These are phyloP conservation scores for Brachionus plicatilis DNA, from an alignment of 1,140 invertebrate species.

Conservation along the genomic window DNA sequence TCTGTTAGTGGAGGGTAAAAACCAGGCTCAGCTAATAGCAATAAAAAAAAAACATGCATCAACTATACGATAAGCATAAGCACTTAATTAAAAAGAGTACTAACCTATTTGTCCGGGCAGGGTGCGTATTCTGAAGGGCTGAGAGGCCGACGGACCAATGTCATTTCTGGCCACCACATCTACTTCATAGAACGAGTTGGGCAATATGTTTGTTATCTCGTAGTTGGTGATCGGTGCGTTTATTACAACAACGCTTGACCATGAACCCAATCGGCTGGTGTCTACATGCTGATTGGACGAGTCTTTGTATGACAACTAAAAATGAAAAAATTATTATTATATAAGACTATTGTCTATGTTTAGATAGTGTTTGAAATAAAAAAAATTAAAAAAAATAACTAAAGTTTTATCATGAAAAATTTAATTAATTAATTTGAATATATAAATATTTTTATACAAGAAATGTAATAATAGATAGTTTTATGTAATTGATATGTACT, in stretches of 20 bases:
- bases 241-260: neutral
- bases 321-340: neutral
- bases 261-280: neutral
- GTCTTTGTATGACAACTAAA: slow-evolving; percentile 33
- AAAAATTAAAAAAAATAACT: neutral
- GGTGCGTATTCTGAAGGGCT: slow-evolving; percentile 23
- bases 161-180: slow-evolving; percentile 9
- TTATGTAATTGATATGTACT: too few species aligned
- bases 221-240: neutral
- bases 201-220: neutral
- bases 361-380: neutral
- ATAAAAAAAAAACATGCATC: slow-evolving; percentile 13
- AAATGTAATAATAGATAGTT: too few species aligned
- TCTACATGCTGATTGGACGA: neutral
- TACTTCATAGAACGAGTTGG: slow-evolving; percentile 38
- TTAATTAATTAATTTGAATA: too few species aligned
- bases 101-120: slow-evolving; percentile 20
- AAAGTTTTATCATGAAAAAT: too few species aligned
- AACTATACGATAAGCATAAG: neutral
- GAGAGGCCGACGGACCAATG: slow-evolving; percentile 25
- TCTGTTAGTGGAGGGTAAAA: neutral
- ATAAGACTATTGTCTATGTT: neutral
- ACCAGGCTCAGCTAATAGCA: slow-evolving; percentile 19
- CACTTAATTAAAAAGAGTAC: neutral
- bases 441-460: too few species aligned